Percentiles rank a stretch among this genome's conserved stretches.
phyloP scores from a whole-genome alignment of 1,140 invertebrate genomes.

The Ganaspis sp. region DNA sequence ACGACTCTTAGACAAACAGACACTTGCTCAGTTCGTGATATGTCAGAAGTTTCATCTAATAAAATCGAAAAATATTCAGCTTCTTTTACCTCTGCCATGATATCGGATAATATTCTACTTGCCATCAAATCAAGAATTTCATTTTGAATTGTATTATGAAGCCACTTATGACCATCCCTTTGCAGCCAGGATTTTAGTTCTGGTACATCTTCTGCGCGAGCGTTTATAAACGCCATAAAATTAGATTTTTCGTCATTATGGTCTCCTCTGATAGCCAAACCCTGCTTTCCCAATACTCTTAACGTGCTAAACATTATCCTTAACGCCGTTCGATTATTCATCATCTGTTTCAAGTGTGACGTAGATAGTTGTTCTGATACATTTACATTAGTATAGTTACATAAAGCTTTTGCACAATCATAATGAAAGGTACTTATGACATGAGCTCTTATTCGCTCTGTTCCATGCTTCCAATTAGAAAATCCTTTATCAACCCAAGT shows the following conservation, averaged over 20 bases:
- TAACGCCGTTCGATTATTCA: constrained; percentile 40
- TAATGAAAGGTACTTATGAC: constrained; percentile 31
- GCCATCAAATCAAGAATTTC: constrained; percentile 49
- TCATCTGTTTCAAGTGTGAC: constrained; percentile 37
- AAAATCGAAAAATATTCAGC: constrained; percentile 37
- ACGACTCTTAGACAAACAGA: constrained; percentile 43
- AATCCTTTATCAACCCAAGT: constrained; percentile 37
- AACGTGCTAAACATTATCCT: constrained; percentile 39
- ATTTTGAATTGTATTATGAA: constrained; percentile 40
- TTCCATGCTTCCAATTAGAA: constrained; percentile 34
- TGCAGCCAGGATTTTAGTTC: constrained; percentile 45
- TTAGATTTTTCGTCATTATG: constrained; percentile 44
- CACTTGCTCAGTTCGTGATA: constrained; percentile 40
- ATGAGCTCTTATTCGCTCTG: constrained; percentile 38
- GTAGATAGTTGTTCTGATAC: constrained; percentile 38
- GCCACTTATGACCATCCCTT: constrained; percentile 42
- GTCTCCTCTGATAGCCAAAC: constrained; percentile 34
- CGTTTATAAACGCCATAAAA: constrained; percentile 35
- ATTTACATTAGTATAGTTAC: constrained; percentile 30
- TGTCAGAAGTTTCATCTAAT: constrained; percentile 37
- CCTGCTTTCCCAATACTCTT: constrained; percentile 28
- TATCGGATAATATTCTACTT: constrained; percentile 31
- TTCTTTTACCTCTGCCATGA: constrained; percentile 41
- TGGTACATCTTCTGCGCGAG: constrained; percentile 40
- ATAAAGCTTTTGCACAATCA: constrained; percentile 31